Evolutionary conservation across 2,888 invertebrate species (phyloP).

Genomic region (Strigamia maritima): DNA sequence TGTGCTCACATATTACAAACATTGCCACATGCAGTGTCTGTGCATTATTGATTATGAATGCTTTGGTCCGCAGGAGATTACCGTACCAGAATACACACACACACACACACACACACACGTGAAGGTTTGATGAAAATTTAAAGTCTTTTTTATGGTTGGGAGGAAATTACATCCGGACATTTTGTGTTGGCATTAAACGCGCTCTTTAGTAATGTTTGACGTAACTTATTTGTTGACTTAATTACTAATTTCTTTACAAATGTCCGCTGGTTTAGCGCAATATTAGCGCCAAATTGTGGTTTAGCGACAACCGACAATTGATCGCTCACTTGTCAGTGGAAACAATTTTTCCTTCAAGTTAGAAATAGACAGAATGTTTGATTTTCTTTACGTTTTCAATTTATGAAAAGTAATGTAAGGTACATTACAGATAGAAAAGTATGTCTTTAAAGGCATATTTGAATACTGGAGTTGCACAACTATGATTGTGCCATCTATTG

Average conservation of each 20-base stretch:
- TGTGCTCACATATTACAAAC: not conserved
- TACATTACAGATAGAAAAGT: no score
- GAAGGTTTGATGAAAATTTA: not conserved
- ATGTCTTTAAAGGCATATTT: no score
- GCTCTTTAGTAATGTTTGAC: not conserved
- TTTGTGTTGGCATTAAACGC: not conserved
- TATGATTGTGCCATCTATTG: no score
- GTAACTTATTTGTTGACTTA: not conserved
- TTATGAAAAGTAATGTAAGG: no score
- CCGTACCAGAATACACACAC: not conserved
- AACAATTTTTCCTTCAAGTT: no score
- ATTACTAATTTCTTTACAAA: not conserved
- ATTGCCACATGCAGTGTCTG: not conserved
- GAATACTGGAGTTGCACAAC: no score
- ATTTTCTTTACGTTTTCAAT: no score
- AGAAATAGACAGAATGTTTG: no score
- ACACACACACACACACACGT: no score
- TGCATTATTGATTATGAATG: slow-evolving; percentile 11
- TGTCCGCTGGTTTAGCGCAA: not conserved
- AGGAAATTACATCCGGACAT: not conserved
- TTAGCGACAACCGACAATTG: no score
- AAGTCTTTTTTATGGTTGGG: not conserved
- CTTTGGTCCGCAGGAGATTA: not conserved
- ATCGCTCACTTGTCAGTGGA: no score
- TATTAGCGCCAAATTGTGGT: not conserved